Evolutionary conservation across 2,113 vertebrate genomes (phyloP).

Genomic region (Otolemur garnettii): DNA sequence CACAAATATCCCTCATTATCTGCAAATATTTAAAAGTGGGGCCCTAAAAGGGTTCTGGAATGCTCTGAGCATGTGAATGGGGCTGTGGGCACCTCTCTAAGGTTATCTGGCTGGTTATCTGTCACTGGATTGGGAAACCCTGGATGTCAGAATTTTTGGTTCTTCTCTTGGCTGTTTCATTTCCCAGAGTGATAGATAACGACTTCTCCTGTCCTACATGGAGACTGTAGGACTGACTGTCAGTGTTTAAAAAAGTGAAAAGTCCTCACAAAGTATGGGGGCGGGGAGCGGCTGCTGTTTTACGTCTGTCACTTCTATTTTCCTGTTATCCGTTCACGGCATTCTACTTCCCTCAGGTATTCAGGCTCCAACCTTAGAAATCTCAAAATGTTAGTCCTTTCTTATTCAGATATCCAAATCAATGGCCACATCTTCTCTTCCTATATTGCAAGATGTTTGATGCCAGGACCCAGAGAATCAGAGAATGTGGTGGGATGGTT

Average conservation of each 20-base stretch:
- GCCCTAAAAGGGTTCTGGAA: background rate
- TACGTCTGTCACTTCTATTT: background rate
- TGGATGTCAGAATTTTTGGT: background rate
- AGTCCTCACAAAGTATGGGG: background rate
- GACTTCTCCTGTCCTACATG: background rate
- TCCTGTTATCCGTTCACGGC: background rate
- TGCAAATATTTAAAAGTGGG: background rate
- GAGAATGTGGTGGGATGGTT: background rate
- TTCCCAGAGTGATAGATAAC: background rate
- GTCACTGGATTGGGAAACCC: background rate
- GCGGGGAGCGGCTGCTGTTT: background rate
- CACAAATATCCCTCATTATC: background rate
- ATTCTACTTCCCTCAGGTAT: background rate
- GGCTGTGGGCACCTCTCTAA: background rate
- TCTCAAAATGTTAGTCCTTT: background rate
- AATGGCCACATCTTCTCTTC: background rate
- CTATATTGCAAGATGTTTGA: background rate
- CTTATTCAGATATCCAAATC: conserved; percentile 10
- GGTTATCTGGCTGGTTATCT: background rate
- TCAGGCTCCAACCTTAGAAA: background rate
- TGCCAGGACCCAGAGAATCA: background rate
- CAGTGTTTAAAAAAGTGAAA: background rate
- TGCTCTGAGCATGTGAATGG: background rate
- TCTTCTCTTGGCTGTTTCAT: background rate
- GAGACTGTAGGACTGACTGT: background rate